Conservation (phyloP, 2,888 invertebrate genomes). For the Drosophila dives region DNA sequence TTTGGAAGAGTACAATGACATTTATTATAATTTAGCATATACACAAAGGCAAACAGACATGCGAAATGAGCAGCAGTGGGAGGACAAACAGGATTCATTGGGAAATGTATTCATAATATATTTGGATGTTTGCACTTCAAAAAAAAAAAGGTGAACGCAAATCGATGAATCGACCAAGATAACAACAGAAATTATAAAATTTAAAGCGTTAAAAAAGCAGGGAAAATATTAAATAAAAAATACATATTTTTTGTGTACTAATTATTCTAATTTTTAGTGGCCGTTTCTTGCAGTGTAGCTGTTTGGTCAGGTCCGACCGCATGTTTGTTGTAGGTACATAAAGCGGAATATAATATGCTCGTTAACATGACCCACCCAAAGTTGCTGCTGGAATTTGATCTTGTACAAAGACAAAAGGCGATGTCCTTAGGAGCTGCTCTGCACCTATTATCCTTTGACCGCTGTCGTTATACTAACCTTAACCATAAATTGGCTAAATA, state of each 20-base stretch:
- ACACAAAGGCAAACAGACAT: slow-evolving; percentile 34
- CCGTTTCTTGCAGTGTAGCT: slow-evolving; percentile 52
- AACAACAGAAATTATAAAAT: background rate
- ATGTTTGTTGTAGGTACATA: slow-evolving; percentile 45
- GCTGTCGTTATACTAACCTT: slow-evolving; percentile 65
- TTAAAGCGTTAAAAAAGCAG: background rate
- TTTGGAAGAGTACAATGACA: slow-evolving; percentile 67
- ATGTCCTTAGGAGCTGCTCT: slow-evolving; percentile 41
- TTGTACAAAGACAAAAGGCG: slow-evolving; percentile 66
- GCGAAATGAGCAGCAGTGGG: slow-evolving; percentile 9
- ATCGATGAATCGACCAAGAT: background rate
- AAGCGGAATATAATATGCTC: slow-evolving; percentile 66
- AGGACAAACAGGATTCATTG: slow-evolving; percentile 13
- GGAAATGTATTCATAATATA: slow-evolving; percentile 50
- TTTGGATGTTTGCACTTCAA: slow-evolving; percentile 29
- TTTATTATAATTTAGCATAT: slow-evolving; percentile 78
- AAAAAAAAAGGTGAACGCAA: background rate
- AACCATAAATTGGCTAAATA: slow-evolving; percentile 82
- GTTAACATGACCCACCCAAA: slow-evolving; percentile 56
- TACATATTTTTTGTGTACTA: background rate
- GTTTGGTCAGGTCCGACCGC: slow-evolving; percentile 5
- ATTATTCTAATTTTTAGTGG: no score
- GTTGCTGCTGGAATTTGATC: slow-evolving; percentile 71
- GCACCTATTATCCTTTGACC: slow-evolving; percentile 82
- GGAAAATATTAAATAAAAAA: background rate